phyloP scores from a whole-genome alignment of 2,888 invertebrate species.

The Pardosa pseudoannulata region DNA sequence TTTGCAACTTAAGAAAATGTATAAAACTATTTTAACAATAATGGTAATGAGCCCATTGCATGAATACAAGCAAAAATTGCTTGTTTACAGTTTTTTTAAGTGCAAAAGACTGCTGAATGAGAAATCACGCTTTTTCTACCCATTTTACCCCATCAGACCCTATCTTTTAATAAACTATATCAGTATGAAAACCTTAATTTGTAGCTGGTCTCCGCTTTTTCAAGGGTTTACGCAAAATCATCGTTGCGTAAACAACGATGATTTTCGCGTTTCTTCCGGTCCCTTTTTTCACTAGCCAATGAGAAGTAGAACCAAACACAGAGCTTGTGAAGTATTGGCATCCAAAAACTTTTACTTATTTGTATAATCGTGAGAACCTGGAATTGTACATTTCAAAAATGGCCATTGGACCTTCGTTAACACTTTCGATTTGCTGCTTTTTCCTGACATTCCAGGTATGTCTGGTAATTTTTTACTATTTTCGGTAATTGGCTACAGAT shows the following conservation, averaged over 20 bases:
- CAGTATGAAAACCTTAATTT: background rate
- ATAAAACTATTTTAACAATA: too few species aligned
- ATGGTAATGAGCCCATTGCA: too few species aligned
- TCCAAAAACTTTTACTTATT: constrained; percentile 1
- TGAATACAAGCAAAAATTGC: too few species aligned
- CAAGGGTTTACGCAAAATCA: background rate
- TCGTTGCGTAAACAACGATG: too few species aligned
- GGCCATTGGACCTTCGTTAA: background rate
- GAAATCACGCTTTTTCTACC: too few species aligned
- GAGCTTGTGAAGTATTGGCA: background rate
- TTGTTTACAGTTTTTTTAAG: too few species aligned
- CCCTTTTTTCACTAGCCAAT: background rate
- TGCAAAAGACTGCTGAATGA: too few species aligned
- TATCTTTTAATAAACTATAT: too few species aligned
- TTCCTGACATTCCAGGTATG: background rate
- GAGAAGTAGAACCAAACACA: background rate
- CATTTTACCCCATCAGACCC: too few species aligned
- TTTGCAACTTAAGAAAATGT: too few species aligned
- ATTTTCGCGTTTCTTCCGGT: constrained; percentile 10
- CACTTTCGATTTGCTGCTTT: background rate
- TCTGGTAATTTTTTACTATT: too few species aligned
- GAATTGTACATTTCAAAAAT: background rate
- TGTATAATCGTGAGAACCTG: background rate
- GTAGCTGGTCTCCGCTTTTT: background rate
- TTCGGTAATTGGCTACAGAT: too few species aligned